Evolutionary conservation across 2,113 vertebrate species (phyloP).

Genomic region (Oxyura jamaicensis): DNA sequence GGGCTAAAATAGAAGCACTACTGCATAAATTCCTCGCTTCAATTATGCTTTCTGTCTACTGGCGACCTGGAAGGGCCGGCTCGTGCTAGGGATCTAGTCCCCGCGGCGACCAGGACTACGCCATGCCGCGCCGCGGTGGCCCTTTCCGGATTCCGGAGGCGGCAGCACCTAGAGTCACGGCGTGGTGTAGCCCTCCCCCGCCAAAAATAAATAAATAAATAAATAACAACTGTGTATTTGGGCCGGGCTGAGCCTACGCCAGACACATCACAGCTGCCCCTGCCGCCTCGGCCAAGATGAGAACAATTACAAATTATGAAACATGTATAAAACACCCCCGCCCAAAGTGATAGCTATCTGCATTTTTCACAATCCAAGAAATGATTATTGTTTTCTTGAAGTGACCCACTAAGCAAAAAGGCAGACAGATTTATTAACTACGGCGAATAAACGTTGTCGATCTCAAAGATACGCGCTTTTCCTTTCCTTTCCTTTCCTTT

Average conservation of each 20-base stretch:
- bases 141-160: background rate
- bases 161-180: background rate
- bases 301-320: background rate
- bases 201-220: no score
- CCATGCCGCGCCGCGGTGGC: background rate
- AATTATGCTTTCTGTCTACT: conserved; percentile 19
- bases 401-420: background rate
- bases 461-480: background rate
- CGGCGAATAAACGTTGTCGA: background rate
- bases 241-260: background rate
- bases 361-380: conserved; percentile 29
- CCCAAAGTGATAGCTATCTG: background rate
- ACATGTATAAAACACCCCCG: background rate
- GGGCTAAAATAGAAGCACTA: background rate
- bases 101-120: background rate
- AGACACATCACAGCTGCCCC: background rate
- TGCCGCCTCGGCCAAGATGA: background rate
- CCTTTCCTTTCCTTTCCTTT: background rate
- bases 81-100: background rate
- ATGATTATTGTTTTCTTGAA: background rate
- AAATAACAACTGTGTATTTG: background rate
- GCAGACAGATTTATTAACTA: background rate
- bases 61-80: background rate
- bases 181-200: background rate
- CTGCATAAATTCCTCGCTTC: background rate